phyloP scores from a whole-genome alignment of 2,888 invertebrate species.

The Pachliopta kotzebuea region DNA sequence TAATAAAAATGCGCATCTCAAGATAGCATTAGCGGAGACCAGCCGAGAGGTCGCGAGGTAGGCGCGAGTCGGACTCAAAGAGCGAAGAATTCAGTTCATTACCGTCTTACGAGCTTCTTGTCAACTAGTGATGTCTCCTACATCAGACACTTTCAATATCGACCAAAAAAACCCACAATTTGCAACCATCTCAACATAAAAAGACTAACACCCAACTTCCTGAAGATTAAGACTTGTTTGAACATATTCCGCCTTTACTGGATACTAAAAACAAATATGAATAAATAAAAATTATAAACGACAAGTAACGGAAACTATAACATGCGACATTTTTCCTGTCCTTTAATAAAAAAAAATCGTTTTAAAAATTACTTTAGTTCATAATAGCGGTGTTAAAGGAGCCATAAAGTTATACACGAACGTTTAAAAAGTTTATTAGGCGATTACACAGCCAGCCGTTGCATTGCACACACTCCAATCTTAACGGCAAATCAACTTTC shows the following conservation, averaged over 20 bases:
- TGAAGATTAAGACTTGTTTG: no score
- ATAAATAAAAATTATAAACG: background rate
- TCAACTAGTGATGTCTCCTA: slow-evolving; percentile 35
- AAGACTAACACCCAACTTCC: no score
- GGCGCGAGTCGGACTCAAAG: slow-evolving; percentile 54
- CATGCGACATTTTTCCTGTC: background rate
- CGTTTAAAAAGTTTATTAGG: slow-evolving; percentile 27
- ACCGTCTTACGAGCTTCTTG: slow-evolving; percentile 62
- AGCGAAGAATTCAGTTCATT: slow-evolving; percentile 67
- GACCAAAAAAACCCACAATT: slow-evolving; percentile 1
- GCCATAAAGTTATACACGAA: slow-evolving; percentile 18
- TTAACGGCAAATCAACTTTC: slow-evolving; percentile 31
- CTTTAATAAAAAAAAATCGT: background rate
- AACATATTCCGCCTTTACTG: no score
- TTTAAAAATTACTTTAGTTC: background rate
- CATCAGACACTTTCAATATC: slow-evolving; percentile 20
- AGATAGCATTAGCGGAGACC: slow-evolving; percentile 39
- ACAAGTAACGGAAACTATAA: background rate
- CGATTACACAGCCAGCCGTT: slow-evolving; percentile 27
- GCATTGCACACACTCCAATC: slow-evolving; percentile 29
- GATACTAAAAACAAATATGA: background rate
- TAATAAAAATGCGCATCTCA: slow-evolving; percentile 46
- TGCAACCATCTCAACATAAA: no score
- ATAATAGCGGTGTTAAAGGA: slow-evolving; percentile 14
- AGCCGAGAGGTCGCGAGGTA: slow-evolving; percentile 39